Base-by-base conservation (phyloP, 1,140 invertebrate genomes). In the Bombus fervidus region DNA sequence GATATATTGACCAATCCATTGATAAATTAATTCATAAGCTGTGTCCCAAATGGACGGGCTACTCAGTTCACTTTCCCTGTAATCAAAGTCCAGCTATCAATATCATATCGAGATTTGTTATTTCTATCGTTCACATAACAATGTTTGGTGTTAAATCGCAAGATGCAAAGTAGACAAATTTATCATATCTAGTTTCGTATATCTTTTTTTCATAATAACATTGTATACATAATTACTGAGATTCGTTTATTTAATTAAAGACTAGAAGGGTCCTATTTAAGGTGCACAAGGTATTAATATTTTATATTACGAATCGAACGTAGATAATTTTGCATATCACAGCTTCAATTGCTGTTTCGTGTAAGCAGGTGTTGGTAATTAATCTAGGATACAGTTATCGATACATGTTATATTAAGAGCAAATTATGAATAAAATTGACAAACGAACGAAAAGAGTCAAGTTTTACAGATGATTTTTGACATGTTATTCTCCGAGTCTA, bases 1-100 rank as follows among this genome's bases (percentile, higher is more conserved):
- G 9, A 97, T 96, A 69, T 97, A 95, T 62, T 96, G 96, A 1
- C 97, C 97, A 31, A 98, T 94, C 97, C 97, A 98, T 90, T 97
- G 97, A 92, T 97, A 97, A 10, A 96, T 95, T 31, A 97, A 83
- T 91, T 97, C 97, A 88, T 97, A 96, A 0, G 96, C 95, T 31
- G 97, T 93, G 74, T 96, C 96, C 91, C 96, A 96, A 75, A 96
- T 95, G 0, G 96, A 95, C 34, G 95, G 94, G 81, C 95, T 95
- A 69, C 95, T 95, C 3, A 98, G 89, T 86, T 97, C 97, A 82
- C 96, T 97, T 92, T 98, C 97, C 89, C 97, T 98, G n/a, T 1
- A 39, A 64, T 39, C 34, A 57, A 47, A 53, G 6, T 22, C 6
- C 22, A 53, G 47, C 47, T 53, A 53, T 53, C 6, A 53, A 53